phyloP scores from a whole-genome alignment of 2,888 invertebrate genomes.

The Hypsopygia costalis region DNA sequence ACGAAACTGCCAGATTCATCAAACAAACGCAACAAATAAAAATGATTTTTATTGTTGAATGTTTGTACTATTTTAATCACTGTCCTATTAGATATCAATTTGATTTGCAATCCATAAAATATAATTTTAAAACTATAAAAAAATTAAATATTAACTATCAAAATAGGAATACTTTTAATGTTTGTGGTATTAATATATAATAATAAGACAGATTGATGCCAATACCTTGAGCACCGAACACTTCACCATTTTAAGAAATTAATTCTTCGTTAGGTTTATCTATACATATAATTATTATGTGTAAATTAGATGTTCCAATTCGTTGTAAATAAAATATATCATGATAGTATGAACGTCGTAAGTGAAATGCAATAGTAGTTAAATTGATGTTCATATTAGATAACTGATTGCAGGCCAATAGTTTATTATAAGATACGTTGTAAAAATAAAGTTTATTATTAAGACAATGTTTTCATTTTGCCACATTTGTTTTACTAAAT shows the following conservation, averaged over 20 bases:
- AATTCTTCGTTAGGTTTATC: slow-evolving; percentile 3
- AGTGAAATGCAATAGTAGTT: slow-evolving; percentile 26
- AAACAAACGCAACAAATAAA: slow-evolving; percentile 16
- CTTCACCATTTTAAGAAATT: not conserved
- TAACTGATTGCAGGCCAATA: slow-evolving; percentile 30
- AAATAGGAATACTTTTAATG: not conserved
- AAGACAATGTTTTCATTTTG: slow-evolving; percentile 10
- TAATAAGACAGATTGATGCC: not conserved
- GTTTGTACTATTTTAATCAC: slow-evolving; percentile 9
- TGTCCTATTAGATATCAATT: slow-evolving; percentile 16
- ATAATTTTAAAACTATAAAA: not conserved
- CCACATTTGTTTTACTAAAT: too few species aligned
- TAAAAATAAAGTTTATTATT: slow-evolving; percentile 46
- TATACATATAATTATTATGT: not conserved
- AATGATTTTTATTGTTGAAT: slow-evolving; percentile 8
- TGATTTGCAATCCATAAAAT: slow-evolving; percentile 1
- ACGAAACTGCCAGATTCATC: slow-evolving; percentile 48
- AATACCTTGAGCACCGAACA: not conserved
- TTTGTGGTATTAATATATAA: not conserved
- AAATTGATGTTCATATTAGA: slow-evolving; percentile 49
- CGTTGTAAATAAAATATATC: slow-evolving; percentile 31
- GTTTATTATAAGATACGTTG: slow-evolving; percentile 34
- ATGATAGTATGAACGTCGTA: slow-evolving; percentile 25
- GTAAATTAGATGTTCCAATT: slow-evolving; percentile 11
- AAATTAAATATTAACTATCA: slow-evolving; percentile 1